Base-by-base conservation (phyloP, 2,888 invertebrate genomes). In the Cheilosia soror region DNA sequence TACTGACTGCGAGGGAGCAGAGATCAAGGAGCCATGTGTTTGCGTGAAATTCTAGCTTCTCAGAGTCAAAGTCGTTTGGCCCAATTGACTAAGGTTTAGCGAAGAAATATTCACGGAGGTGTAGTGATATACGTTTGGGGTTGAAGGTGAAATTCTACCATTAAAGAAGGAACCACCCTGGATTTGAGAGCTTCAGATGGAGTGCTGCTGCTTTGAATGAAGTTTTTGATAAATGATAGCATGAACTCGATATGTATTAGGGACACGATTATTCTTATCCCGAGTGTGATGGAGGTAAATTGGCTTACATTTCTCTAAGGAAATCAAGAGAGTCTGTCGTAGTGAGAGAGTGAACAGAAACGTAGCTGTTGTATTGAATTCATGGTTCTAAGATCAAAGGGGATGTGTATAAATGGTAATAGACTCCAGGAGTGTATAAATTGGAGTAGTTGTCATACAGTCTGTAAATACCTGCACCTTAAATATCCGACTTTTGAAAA, bases 71-170 rank as follows among this genome's bases (percentile, higher is more conserved):
- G 66, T 75, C 75, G 20, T 40, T 40, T n/a, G 15, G 20, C 29
- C 37, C 66, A 76, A 76, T 76, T 76, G 66, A 58, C 27, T 47
- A 20, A 33, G 55, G 31, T 33, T 73, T 29, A 63, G 37, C 15
- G 33, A 47, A 15, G 31, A 40, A 53, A 73, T 63, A 25, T 37
- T 25, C 1, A 47, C 11, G 37, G 11, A 11, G 37, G 11, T 37
- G 11, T 37, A 9, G 11, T 11, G 37, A 37, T 11, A 37, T 37
- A 37, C 37, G 11, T 37, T 37, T 11, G 37, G 37, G 37, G 37
- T 37, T 37, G 37, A 9, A 11, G 11, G 11, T 37, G 37, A 11
- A 37, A 37, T 11, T 15, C 44, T 44, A 5, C 15, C 5, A 13
- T 4, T 13, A 44, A 15, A 47, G 47, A 9, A 9, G 15, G 47